These are phyloP conservation scores for Dicycla oo DNA, from an alignment of 2,888 invertebrate species.

Conservation along the genomic window DNA sequence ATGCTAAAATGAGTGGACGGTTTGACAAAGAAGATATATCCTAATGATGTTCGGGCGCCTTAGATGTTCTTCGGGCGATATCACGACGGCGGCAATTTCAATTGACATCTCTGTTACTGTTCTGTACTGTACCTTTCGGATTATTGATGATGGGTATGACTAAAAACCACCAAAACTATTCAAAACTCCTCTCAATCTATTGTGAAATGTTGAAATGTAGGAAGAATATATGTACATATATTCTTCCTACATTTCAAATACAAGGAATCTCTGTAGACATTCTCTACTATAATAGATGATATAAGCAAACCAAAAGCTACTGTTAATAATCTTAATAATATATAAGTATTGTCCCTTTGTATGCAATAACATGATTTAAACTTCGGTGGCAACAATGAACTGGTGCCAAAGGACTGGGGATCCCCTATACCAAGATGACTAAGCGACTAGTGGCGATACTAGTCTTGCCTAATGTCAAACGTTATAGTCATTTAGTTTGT, in stretches of 20 bases:
- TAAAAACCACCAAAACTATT: slow-evolving; percentile 2
- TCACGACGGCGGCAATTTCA: not conserved
- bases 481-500: slow-evolving; percentile 48
- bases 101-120: not conserved
- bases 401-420: slow-evolving; percentile 42
- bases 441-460: slow-evolving; percentile 37
- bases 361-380: slow-evolving; percentile 13
- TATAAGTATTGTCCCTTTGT: slow-evolving; percentile 36
- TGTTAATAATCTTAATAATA: slow-evolving; percentile 13
- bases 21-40: slow-evolving; percentile 35
- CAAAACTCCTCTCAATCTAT: no score
- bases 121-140: no score
- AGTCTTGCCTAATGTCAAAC: slow-evolving; percentile 52
- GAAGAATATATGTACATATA: not conserved
- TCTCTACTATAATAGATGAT: not conserved
- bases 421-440: slow-evolving; percentile 53
- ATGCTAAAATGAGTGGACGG: slow-evolving; percentile 22
- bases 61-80: slow-evolving; percentile 16
- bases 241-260: slow-evolving; percentile 20
- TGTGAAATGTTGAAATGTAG: no score
- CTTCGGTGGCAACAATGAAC: slow-evolving; percentile 7
- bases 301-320: slow-evolving; percentile 30
- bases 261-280: slow-evolving; percentile 1
- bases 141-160: not conserved
- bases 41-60: slow-evolving; percentile 36